A percentile compares a stretch with the other conserved stretches of the same genome.
These are phyloP conservation scores for Scyliorhinus canicula DNA, from an alignment of 2,797 vertebrate genomes.

Conservation along the genomic window DNA sequence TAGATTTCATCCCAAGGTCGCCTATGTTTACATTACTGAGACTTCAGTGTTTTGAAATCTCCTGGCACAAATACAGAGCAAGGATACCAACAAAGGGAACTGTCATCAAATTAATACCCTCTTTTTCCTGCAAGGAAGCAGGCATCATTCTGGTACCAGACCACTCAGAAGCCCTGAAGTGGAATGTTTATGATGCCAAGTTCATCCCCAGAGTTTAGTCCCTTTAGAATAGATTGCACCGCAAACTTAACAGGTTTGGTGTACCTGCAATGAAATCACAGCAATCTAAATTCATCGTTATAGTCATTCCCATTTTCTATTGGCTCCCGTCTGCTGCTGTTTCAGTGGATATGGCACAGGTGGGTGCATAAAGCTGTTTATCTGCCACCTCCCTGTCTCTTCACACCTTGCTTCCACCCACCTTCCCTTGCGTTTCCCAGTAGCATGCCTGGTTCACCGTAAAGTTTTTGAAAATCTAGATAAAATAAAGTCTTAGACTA, in stretches of 20 bases:
- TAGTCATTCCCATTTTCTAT: neutral
- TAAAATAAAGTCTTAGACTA: neutral
- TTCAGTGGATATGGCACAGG: neutral
- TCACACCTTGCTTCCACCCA: neutral
- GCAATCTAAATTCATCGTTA: neutral
- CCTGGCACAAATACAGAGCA: neutral
- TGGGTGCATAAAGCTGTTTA: neutral
- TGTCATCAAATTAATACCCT: neutral
- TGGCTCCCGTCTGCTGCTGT: neutral
- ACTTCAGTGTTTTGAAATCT: neutral
- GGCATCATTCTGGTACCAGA: constrained; percentile 7
- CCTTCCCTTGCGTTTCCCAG: neutral
- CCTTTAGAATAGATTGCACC: neutral
- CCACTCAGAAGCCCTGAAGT: neutral
- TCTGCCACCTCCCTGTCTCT: neutral
- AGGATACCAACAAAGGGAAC: neutral
- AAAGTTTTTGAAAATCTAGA: neutral
- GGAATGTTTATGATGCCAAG: constrained; percentile 1
- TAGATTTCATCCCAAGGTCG: neutral
- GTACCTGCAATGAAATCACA: neutral
- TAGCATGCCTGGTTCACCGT: neutral
- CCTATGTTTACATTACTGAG: neutral
- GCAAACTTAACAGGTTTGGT: neutral
- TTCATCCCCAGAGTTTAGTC: neutral
- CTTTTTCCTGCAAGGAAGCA: constrained; percentile 4